phyloP scores from a whole-genome alignment of 2,797 vertebrate species.

The Rousettus madagascariensis region DNA sequence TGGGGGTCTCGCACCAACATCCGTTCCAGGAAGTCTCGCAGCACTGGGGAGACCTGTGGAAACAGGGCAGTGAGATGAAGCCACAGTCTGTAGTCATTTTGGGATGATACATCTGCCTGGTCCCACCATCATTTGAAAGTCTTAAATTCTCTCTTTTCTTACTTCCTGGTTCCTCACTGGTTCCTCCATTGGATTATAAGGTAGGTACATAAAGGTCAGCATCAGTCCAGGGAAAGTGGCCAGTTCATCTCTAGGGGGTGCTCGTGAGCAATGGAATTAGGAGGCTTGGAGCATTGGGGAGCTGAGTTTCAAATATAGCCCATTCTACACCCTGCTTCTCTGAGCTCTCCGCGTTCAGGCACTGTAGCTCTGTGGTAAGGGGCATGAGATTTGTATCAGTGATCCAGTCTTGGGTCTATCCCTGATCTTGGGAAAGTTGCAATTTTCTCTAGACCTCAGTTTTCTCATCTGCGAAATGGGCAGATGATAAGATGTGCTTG shows the following conservation, averaged over 20 bases:
- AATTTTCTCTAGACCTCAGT: background rate
- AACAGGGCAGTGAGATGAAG: slow-evolving; percentile 50
- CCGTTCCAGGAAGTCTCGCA: slow-evolving; percentile 96
- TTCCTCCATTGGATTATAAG: background rate
- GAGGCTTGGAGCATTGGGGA: background rate
- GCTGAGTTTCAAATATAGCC: background rate
- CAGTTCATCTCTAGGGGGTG: background rate
- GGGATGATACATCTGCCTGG: background rate
- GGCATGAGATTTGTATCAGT: background rate
- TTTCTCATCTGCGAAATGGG: slow-evolving; percentile 22
- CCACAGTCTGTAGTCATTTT: background rate
- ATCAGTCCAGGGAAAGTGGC: background rate
- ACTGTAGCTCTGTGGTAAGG: background rate
- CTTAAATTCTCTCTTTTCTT: slow-evolving; percentile 15
- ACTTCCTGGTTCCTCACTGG: slow-evolving; percentile 26
- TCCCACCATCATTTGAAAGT: background rate
- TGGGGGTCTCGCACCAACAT: slow-evolving; percentile 95
- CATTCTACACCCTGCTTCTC: background rate
- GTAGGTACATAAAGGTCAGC: background rate
- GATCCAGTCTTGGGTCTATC: background rate
- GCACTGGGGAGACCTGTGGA: slow-evolving; percentile 92
- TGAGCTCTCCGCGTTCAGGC: background rate
- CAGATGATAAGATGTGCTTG: background rate
- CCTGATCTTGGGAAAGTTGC: background rate
- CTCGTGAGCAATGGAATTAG: background rate